Evolutionary conservation across 2,113 vertebrate genomes (phyloP).

Genomic region (Henicopernis longicauda): DNA sequence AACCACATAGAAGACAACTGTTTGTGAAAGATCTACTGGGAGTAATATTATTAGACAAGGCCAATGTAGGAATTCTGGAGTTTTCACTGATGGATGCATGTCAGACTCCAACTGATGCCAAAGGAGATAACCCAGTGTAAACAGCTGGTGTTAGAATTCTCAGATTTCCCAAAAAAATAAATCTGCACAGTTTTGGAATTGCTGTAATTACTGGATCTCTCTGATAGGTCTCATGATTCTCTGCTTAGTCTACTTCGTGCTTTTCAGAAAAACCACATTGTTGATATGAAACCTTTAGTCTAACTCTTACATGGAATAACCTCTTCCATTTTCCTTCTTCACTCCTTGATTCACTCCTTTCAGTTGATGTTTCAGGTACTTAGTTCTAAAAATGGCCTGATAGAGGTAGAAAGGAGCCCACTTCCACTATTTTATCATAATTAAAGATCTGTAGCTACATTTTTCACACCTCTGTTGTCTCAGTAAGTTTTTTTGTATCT

Average conservation of each 20-base stretch:
- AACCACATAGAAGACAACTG: not conserved
- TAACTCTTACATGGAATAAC: not conserved
- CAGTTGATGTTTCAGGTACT: not conserved
- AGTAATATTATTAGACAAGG: not conserved
- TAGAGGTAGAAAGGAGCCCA: not conserved
- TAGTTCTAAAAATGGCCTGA: not conserved
- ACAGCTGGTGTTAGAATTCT: not conserved
- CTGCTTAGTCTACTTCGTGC: not conserved
- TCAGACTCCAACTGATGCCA: not conserved
- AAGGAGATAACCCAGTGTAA: slow-evolving; percentile 33
- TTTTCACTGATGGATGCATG: not conserved
- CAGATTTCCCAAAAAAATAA: not conserved
- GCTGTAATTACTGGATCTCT: not conserved
- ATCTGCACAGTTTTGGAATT: not conserved
- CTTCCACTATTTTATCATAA: not conserved
- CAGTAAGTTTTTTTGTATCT: not conserved
- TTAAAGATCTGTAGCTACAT: not conserved
- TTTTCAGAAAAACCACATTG: not conserved
- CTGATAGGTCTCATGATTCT: not conserved
- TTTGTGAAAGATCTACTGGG: not conserved
- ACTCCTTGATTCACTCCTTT: not conserved
- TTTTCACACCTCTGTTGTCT: not conserved
- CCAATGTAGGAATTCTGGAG: not conserved
- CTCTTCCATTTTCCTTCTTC: not conserved
- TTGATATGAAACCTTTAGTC: not conserved